A percentile compares a stretch with the other conserved stretches of the same genome.
phyloP scores from a whole-genome alignment of 2,888 invertebrate species.

The Drosophila ezoana region DNA sequence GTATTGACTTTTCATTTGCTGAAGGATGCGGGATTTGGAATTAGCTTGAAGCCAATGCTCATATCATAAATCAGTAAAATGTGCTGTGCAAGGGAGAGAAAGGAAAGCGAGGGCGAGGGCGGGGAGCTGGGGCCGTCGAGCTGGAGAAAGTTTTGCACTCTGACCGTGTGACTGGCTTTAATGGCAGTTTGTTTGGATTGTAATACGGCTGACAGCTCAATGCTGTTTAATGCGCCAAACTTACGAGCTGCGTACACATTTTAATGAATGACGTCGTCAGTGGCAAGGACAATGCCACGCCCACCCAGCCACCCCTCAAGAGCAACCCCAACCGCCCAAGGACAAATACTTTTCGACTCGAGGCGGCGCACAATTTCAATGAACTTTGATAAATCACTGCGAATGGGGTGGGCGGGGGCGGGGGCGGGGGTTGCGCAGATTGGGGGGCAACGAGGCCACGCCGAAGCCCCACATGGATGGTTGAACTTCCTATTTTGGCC shows the following conservation, averaged over 20 bases:
- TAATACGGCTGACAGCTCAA: conserved; percentile 77
- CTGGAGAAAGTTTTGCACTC: conserved; percentile 62
- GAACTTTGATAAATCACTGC: conserved; percentile 75
- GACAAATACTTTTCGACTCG: conserved; percentile 30
- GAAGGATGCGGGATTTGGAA: conserved; percentile 20
- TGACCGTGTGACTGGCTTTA: conserved; percentile 65
- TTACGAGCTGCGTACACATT: conserved; percentile 65
- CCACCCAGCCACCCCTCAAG: neutral
- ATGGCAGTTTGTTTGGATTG: conserved; percentile 77
- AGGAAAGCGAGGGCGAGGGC: too few species aligned
- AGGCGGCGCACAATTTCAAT: conserved; percentile 67
- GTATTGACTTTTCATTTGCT: conserved; percentile 73
- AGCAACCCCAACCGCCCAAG: conserved; percentile 21
- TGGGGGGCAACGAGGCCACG: conserved; percentile 10
- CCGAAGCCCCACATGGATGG: conserved; percentile 40
- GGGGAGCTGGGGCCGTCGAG: neutral
- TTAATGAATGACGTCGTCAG: conserved; percentile 77
- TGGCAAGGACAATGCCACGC: conserved; percentile 45
- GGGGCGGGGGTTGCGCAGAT: too few species aligned
- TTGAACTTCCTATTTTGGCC: conserved; percentile 68
- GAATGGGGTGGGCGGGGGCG: conserved; percentile 1
- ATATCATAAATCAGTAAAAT: conserved; percentile 65
- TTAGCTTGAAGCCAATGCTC: conserved; percentile 10
- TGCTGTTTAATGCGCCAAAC: conserved; percentile 76
- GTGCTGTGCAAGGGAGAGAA: neutral